Percentiles rank a stretch among this genome's conserved stretches.
phyloP scores from a whole-genome alignment of 2,888 invertebrate species.

The Tenthredo amoena region DNA sequence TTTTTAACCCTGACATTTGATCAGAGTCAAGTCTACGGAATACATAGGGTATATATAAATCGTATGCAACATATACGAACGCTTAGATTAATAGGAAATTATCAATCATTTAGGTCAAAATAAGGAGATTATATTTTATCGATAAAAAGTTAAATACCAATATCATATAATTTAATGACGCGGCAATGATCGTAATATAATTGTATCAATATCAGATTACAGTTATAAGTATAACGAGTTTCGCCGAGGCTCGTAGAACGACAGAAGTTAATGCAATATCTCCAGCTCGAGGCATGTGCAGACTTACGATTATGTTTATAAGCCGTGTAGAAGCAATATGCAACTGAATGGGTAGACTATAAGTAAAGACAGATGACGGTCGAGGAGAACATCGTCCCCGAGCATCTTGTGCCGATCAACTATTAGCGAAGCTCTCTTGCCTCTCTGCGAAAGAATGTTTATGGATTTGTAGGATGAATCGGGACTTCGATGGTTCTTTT shows the following conservation, averaged over 20 bases:
- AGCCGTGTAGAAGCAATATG: constrained; percentile 21
- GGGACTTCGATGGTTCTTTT: not conserved
- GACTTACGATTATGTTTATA: constrained; percentile 47
- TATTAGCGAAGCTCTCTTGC: not conserved
- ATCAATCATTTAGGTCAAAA: not conserved
- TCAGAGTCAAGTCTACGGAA: not conserved
- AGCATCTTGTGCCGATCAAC: constrained; percentile 43
- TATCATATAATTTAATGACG: constrained; percentile 1
- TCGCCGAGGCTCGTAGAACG: not conserved
- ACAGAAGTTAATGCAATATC: constrained; percentile 43
- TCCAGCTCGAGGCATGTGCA: not conserved
- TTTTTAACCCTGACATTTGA: constrained; percentile 5
- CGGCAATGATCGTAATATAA: not conserved
- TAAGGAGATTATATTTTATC: not conserved
- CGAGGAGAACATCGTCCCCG: constrained; percentile 55
- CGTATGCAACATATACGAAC: not conserved
- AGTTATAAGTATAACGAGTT: not conserved
- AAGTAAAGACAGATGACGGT: constrained; percentile 68
- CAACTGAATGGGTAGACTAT: constrained; percentile 29
- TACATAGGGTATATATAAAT: not conserved
- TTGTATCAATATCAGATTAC: constrained; percentile 7
- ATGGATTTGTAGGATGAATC: not conserved
- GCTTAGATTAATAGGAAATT: not conserved
- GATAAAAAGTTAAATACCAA: not conserved
- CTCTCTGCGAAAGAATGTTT: not conserved